These are phyloP conservation scores for Chionodraco myersi DNA, from an alignment of 2,113 vertebrate genomes.

Conservation along the genomic window DNA sequence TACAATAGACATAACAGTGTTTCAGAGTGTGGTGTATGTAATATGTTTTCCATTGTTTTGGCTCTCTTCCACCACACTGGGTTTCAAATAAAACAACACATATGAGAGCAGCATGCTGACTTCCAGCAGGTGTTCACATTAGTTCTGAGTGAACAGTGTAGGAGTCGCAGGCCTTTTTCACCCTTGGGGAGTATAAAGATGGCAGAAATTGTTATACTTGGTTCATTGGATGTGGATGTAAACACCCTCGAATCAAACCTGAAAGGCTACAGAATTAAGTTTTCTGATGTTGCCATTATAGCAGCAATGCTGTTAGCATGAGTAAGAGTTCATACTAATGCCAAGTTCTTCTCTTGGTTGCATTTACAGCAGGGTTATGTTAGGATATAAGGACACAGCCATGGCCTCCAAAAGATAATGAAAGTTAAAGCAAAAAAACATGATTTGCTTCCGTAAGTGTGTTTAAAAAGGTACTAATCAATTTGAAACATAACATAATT, in stretches of 20 bases:
- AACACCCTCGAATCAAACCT: slow-evolving; percentile 40
- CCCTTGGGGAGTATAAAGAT: slow-evolving; percentile 6
- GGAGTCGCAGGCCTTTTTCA: background rate
- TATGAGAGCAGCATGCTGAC: no score
- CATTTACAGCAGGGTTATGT: background rate
- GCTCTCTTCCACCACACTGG: background rate
- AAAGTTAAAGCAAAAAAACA: background rate
- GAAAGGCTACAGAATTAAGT: slow-evolving; percentile 27
- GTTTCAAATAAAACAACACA: slow-evolving; percentile 18
- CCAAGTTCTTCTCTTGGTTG: background rate
- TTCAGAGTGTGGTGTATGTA: background rate
- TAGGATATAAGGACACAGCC: background rate
- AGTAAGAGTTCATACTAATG: slow-evolving; percentile 6
- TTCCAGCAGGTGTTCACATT: no score
- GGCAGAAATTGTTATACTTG: slow-evolving; percentile 18
- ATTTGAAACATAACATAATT: background rate
- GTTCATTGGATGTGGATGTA: slow-evolving; percentile 28
- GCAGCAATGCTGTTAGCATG: background rate
- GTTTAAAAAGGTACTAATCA: background rate
- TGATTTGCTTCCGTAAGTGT: background rate
- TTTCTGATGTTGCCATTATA: background rate
- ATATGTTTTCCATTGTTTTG: slow-evolving; percentile 2
- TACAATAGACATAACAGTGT: background rate
- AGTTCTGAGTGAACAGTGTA: slow-evolving; percentile 1
- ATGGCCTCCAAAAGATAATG: background rate